Evolutionary conservation across 1,140 invertebrate species (phyloP).

Genomic region (Neodiprion pinetum): DNA sequence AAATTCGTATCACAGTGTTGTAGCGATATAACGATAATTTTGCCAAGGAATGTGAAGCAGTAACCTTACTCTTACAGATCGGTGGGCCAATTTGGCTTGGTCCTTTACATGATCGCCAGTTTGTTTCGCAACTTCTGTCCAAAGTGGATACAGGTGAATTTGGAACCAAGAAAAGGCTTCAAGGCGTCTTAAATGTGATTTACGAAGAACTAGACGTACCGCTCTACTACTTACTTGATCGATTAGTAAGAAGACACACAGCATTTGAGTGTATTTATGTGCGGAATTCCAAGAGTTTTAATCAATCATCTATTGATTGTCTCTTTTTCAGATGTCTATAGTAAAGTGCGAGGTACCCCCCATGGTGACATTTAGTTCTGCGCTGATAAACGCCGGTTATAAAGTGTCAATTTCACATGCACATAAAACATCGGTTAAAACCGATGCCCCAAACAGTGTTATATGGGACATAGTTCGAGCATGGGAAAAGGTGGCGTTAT

Average conservation of each 20-base stretch:
- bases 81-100: slow-evolving; percentile 95
- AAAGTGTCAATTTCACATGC: slow-evolving; percentile 93
- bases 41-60: slow-evolving; percentile 12
- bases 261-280: slow-evolving; percentile 12
- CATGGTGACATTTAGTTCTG: slow-evolving; percentile 76
- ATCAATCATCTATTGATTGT: slow-evolving; percentile 21
- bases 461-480: slow-evolving; percentile 93
- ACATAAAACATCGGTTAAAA: slow-evolving; percentile 89
- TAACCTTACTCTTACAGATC: slow-evolving; percentile 62
- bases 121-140: slow-evolving; percentile 68
- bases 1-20: not conserved
- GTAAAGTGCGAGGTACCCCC: slow-evolving; percentile 49
- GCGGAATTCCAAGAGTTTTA: slow-evolving; percentile 26
- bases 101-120: slow-evolving; percentile 80
- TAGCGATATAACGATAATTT: not conserved
- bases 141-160: slow-evolving; percentile 60
- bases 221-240: slow-evolving; percentile 83
- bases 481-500: slow-evolving; percentile 77
- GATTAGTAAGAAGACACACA: slow-evolving; percentile 50
- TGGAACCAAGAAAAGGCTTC: slow-evolving; percentile 77
- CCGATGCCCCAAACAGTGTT: slow-evolving; percentile 84
- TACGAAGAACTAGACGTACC: slow-evolving; percentile 87
- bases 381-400: slow-evolving; percentile 92
- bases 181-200: slow-evolving; percentile 75
- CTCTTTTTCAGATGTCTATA: slow-evolving; percentile 49